Evolutionary conservation across 1,140 invertebrate genomes (phyloP).

Genomic region (Laupala kohalensis): DNA sequence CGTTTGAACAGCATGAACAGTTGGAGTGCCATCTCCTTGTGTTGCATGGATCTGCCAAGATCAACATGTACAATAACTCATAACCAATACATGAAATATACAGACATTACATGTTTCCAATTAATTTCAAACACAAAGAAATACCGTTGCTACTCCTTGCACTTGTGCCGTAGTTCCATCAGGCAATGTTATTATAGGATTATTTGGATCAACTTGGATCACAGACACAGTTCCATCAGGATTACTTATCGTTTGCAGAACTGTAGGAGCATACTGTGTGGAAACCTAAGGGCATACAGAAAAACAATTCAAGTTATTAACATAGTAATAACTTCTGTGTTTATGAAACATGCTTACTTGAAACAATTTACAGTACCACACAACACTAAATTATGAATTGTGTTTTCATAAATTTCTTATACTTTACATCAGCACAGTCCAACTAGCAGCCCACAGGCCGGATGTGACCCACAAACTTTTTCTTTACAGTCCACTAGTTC

Average conservation of each 20-base stretch:
- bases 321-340: too few relatives aligned
- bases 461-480: too few relatives aligned
- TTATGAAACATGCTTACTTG: too few relatives aligned
- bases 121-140: slow-evolving; percentile 18
- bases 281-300: slow-evolving; percentile 36
- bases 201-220: slow-evolving; percentile 89
- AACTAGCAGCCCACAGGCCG: too few relatives aligned
- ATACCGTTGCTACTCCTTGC: slow-evolving; percentile 73
- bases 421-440: too few relatives aligned
- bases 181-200: slow-evolving; percentile 85
- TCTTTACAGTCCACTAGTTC: too few relatives aligned
- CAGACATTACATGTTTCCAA: neutral
- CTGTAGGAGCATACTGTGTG: slow-evolving; percentile 72
- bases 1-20: slow-evolving; percentile 53
- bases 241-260: slow-evolving; percentile 91
- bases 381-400: too few relatives aligned
- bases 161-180: slow-evolving; percentile 93
- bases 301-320: too few relatives aligned
- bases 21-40: slow-evolving; percentile 50
- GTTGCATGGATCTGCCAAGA: slow-evolving; percentile 37
- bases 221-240: slow-evolving; percentile 92
- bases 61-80: neutral
- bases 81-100: neutral
- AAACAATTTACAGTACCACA: too few relatives aligned
- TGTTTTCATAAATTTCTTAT: too few relatives aligned